Conservation (phyloP, 2,797 vertebrate species). For the Manis javanica region DNA sequence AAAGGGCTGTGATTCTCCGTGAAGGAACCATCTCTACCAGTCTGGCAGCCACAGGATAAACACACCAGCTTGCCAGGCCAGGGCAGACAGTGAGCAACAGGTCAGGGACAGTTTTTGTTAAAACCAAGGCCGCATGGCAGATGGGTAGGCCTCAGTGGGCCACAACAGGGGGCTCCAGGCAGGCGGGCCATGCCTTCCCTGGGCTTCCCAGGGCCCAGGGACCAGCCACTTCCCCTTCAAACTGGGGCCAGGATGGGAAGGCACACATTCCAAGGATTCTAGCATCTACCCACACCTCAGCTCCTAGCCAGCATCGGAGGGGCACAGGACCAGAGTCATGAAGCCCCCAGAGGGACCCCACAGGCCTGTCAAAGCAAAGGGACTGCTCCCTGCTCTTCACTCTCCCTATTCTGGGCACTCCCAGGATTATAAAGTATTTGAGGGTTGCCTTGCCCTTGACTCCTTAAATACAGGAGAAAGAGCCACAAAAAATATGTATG, state of each 20-base stretch:
- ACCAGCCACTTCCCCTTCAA: not conserved
- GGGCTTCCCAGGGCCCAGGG: not conserved
- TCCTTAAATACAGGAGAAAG: not conserved
- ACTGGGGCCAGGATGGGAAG: not conserved
- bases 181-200: not conserved
- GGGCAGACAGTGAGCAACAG: constrained; percentile 63
- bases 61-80: constrained; percentile 65
- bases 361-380: not conserved
- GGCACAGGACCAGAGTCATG: not conserved
- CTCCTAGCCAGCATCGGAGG: not conserved
- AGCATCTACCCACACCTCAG: not conserved
- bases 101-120: constrained; percentile 75
- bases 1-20: constrained; percentile 72
- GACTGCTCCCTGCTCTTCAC: not conserved
- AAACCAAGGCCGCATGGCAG: constrained; percentile 76
- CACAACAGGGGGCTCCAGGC: not conserved
- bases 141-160: constrained; percentile 70
- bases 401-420: not conserved
- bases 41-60: constrained; percentile 78
- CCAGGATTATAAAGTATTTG: not conserved
- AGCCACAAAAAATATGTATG: not conserved
- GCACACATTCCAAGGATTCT: not conserved
- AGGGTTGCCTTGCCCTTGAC: not conserved
- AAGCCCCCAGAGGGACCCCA: not conserved
- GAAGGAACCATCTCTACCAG: constrained; percentile 74